Conservation (phyloP, 2,797 vertebrate genomes). For the Megaceryle alcyon region DNA sequence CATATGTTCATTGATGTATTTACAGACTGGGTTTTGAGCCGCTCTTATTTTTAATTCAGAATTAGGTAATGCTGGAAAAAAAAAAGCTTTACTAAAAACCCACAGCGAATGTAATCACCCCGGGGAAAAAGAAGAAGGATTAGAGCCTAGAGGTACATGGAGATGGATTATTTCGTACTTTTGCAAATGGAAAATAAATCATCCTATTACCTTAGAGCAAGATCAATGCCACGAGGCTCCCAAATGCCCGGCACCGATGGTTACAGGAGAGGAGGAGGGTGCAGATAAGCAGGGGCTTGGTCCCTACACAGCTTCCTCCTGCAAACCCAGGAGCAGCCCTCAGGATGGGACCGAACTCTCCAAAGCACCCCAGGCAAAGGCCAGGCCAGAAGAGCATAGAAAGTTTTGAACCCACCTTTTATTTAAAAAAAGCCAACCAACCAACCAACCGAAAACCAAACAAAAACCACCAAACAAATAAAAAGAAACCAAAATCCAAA, state of each 20-base stretch:
- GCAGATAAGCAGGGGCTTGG: rapidly evolving
- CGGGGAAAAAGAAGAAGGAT: neutral
- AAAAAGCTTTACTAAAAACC: neutral
- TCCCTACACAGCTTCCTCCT: rapidly evolving
- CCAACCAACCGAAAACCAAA: neutral
- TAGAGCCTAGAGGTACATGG: neutral
- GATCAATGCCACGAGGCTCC: neutral
- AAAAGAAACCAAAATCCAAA: too few relatives aligned
- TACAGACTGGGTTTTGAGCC: neutral
- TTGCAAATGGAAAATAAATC: constrained; percentile 15
- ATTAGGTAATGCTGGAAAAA: neutral
- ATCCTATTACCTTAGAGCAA: neutral
- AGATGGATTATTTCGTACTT: constrained; percentile 21
- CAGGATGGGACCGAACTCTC: neutral
- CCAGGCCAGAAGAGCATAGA: neutral
- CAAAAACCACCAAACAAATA: too few relatives aligned
- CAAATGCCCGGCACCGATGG: rapidly evolving
- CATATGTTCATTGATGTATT: neutral
- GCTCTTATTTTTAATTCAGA: neutral
- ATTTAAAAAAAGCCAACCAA: too few relatives aligned
- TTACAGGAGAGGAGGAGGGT: rapidly evolving
- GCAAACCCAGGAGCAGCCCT: neutral
- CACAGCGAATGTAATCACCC: neutral
- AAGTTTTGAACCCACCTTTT: neutral
- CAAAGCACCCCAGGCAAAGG: neutral